A percentile compares a stretch with the other conserved stretches of the same genome.
Conservation (phyloP, 2,113 vertebrate genomes). For the Lontra canadensis region DNA sequence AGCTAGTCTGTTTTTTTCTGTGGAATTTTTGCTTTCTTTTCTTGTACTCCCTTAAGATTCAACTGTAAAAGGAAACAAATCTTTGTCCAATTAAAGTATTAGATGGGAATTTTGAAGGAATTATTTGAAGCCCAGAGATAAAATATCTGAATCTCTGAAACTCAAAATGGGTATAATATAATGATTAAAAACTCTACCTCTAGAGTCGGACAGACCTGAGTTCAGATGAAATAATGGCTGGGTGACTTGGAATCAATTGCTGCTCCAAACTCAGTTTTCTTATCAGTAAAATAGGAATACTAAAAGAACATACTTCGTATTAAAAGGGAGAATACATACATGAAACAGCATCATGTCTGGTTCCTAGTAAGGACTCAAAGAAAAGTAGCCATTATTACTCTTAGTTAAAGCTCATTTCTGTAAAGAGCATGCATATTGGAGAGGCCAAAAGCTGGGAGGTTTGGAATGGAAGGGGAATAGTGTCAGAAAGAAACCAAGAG, state of each 20-base stretch:
- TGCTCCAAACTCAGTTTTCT: neutral
- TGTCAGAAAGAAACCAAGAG: neutral
- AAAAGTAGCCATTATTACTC: neutral
- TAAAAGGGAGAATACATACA: neutral
- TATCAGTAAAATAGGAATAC: neutral
- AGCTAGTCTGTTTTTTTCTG: neutral
- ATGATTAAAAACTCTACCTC: neutral
- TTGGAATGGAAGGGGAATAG: no score
- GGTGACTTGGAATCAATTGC: neutral
- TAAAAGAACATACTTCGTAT: neutral
- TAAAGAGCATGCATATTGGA: neutral
- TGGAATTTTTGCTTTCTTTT: conserved; percentile 61
- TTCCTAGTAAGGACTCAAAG: neutral
- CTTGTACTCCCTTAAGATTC: conserved; percentile 55
- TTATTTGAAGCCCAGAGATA: conserved; percentile 61
- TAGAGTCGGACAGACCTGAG: neutral
- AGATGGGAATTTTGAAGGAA: conserved; percentile 63
- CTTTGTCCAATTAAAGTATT: conserved; percentile 63
- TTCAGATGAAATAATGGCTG: conserved; percentile 22
- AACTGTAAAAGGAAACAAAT: conserved; percentile 62
- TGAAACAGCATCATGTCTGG: neutral
- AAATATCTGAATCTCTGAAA: conserved; percentile 46
- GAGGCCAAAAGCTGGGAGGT: neutral
- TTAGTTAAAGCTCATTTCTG: neutral
- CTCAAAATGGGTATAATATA: conserved; percentile 33